Base-by-base conservation (phyloP, 1,140 invertebrate species). In the Bombus pyrosoma region DNA sequence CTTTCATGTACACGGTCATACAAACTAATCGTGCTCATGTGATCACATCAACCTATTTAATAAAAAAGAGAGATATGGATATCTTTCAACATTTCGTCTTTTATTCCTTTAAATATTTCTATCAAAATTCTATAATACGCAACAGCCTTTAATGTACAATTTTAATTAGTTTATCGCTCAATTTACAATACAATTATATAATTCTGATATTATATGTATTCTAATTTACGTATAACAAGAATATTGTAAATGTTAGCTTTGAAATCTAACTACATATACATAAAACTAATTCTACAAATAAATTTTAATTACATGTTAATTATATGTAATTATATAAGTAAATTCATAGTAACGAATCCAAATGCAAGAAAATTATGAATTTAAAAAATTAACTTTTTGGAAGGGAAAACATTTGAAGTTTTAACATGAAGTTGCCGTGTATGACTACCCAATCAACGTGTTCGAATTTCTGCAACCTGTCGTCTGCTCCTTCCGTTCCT, bases 391-490 rank as follows among this genome's bases (percentile, higher is more conserved):
- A 37, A 74, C 37, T 64, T 74, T 83, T 47, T 18, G 10, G 28
- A 15, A 68, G 4, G 1, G 10, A 47, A n/a, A 47, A n/a, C 41
- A 76, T 77, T 83, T 69, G 18, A 83, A 83, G 10, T 25, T 57
- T 28, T 1, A 39, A 15, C 37, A 25, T 43, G 69, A 85, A 86
- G 59, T 86, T 86, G 72, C 25, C 32, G 43, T 32, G 12, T 1
- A 32, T 59, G 59, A 86, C 53, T 18, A 25, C 15, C 88, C 88
- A 89, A 89, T 89, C 53, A 80, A 66, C 28, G 39, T 71, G 34
- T 13, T 32, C n/a, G 68, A 64, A 83, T 59, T 71, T 59, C 32
- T 43, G 39, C 73, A 75, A 53, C 57, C 47, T 80, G 73, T 87
- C 71, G 57, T 78, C 87, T 74, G 81, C 72, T 84, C 43, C 57